Evolutionary conservation across 2,797 vertebrate species (phyloP).

Genomic region (Alauda arvensis): DNA sequence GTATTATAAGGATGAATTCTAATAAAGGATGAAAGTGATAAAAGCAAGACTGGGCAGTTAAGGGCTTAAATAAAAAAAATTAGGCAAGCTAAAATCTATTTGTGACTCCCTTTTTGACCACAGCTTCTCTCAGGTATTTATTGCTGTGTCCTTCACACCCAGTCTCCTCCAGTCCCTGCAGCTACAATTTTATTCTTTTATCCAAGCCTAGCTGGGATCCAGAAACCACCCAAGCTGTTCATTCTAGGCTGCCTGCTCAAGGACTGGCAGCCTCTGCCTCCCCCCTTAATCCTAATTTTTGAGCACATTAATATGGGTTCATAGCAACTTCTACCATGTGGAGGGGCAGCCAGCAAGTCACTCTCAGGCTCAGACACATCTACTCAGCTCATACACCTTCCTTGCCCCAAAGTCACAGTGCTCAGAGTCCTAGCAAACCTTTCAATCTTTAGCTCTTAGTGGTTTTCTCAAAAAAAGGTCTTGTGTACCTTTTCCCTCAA

Average conservation of each 20-base stretch:
- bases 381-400: neutral
- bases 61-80: neutral
- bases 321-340: neutral
- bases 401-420: neutral
- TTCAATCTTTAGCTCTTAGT: neutral
- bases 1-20: neutral
- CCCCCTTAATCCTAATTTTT: neutral
- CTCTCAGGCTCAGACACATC: fast-evolving
- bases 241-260: neutral
- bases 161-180: neutral
- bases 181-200: neutral
- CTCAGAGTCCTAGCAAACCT: neutral
- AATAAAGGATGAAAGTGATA: neutral
- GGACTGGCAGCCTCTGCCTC: neutral
- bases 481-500: neutral
- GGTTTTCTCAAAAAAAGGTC: neutral
- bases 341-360: fast-evolving
- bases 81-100: neutral
- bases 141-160: neutral
- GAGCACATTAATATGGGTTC: neutral
- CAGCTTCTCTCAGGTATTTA: neutral
- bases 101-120: neutral
- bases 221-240: neutral
- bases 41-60: neutral
- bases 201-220: neutral